A percentile compares a stretch with the other conserved stretches of the same genome.
Conservation (phyloP, 2,113 vertebrate genomes). For the Pangasianodon gigas region DNA sequence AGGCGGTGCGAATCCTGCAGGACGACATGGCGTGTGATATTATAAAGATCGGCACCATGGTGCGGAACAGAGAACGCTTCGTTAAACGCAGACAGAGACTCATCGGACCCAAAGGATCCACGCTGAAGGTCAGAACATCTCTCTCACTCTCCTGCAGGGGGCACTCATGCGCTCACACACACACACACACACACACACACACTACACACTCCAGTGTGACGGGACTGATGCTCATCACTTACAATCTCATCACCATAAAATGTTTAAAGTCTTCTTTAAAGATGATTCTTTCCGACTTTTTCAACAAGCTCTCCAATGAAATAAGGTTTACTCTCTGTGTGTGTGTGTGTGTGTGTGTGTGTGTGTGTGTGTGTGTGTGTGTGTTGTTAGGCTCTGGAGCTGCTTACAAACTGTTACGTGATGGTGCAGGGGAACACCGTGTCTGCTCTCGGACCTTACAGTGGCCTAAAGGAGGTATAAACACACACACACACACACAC, state of each 20-base stretch:
- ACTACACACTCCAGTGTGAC: not conserved
- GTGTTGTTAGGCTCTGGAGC: constrained; percentile 83
- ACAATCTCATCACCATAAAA: too few relatives aligned
- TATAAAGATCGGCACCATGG: constrained; percentile 91
- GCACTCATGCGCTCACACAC: not conserved
- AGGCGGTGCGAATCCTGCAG: constrained; percentile 92
- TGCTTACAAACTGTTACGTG: constrained; percentile 93
- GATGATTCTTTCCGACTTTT: not conserved
- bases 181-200: too few relatives aligned
- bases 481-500: not conserved
- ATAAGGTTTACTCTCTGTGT: not conserved
- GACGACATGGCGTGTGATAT: constrained; percentile 95
- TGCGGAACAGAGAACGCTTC: constrained; percentile 92
- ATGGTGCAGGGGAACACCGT: constrained; percentile 99
- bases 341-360: too few relatives aligned
- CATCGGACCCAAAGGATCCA: constrained; percentile 96
- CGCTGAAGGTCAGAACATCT: constrained; percentile 77
- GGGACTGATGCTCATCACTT: too few relatives aligned
- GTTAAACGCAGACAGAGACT: constrained; percentile 92
- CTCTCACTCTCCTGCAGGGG: not conserved
- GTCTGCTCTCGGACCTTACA: constrained; percentile 87
- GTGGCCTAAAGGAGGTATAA: constrained; percentile 89
- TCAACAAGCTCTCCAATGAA: not conserved
- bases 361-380: not conserved
- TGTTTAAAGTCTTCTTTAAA: not conserved